Base-by-base conservation (phyloP, 2,888 invertebrate species). In the Drosophila pegasa region DNA sequence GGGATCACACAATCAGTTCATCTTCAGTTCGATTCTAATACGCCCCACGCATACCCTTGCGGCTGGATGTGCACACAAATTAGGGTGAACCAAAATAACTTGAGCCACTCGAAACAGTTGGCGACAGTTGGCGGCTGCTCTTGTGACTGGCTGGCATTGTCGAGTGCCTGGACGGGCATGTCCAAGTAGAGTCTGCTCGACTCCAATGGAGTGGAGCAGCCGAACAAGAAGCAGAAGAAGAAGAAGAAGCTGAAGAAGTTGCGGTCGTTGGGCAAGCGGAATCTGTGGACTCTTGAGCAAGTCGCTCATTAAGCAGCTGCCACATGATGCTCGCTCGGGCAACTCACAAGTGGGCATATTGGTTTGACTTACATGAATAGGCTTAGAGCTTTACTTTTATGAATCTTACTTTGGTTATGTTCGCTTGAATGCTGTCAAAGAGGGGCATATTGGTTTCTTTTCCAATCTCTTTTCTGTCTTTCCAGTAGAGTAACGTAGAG, bases 51-150 rank as follows among this genome's bases (percentile, higher is more conserved):
- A 25, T 4, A 14, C 37, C 40, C 25, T 31, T 16, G 9, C n/a
- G 12, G 7, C 16, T 3, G 10, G 56, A 63, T 27, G 47, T 18
- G 48, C 48, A 12, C 8, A 25, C 31, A 48, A 48, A 50, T 50
- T 50, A 20, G 25, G 43, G 37, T 47, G 68, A 41, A 31, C 45
- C 63, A 50, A 75, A 45, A 64, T 55, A 61, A 55, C 16, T 57
- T 75, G 40, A 45, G 20, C 27, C 48, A 62, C 74, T 75, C 27
- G 62, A 75, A 71, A 56, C 54, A 40, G 38, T 48, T 52, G 38
- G 58, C 48, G 71, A 76, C 74, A 76, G 65, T 67, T 68, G 47
- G 25, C 37, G 51, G 18, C 35, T 56, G 63, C 50, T 47, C 45
- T 55, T 58, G 52, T 51, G 50, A 45, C 45, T 58, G 55, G 35